Percentiles rank a stretch among this genome's conserved stretches.
These are phyloP conservation scores for Goniozus legneri DNA, from an alignment of 1,140 invertebrate genomes.

Conservation along the genomic window DNA sequence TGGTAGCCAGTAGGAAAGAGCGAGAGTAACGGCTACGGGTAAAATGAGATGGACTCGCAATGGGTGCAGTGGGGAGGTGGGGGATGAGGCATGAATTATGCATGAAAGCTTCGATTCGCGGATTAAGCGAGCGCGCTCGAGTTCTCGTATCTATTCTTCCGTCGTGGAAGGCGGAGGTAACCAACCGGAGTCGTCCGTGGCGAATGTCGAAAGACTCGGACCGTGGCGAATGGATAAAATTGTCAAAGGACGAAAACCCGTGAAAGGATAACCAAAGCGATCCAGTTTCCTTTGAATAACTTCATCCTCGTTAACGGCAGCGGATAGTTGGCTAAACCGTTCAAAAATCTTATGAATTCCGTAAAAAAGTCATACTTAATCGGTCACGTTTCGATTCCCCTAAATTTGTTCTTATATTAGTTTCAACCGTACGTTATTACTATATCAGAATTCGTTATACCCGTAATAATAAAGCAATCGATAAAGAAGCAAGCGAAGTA, in stretches of 20 bases:
- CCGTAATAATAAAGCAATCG: too few species aligned
- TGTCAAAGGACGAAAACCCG: constrained; percentile 27
- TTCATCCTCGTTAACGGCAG: constrained; percentile 16
- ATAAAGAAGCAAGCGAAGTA: too few species aligned
- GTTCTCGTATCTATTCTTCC: constrained; percentile 36
- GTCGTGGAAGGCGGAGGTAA: constrained; percentile 21
- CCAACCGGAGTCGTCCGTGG: constrained; percentile 21
- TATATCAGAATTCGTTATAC: too few species aligned
- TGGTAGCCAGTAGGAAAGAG: constrained; percentile 9
- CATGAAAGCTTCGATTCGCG: constrained; percentile 54
- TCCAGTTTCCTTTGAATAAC: constrained; percentile 29
- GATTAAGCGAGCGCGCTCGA: constrained; percentile 41
- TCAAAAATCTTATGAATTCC: too few species aligned
- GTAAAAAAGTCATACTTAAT: too few species aligned
- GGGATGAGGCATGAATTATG: constrained; percentile 43
- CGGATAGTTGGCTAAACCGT: too few species aligned
- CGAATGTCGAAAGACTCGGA: constrained; percentile 29
- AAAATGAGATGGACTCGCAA: neutral
- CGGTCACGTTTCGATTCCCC: too few species aligned
- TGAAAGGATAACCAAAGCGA: constrained; percentile 27
- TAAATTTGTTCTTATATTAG: too few species aligned
- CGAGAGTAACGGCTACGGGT: neutral
- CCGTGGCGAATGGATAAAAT: constrained; percentile 28
- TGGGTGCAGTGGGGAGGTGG: neutral
- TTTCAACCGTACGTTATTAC: too few species aligned